Percentiles rank a stretch among this genome's conserved stretches.
Evolutionary conservation across 2,113 vertebrate species (phyloP).

Genomic region (Sylvicapra grimmia): DNA sequence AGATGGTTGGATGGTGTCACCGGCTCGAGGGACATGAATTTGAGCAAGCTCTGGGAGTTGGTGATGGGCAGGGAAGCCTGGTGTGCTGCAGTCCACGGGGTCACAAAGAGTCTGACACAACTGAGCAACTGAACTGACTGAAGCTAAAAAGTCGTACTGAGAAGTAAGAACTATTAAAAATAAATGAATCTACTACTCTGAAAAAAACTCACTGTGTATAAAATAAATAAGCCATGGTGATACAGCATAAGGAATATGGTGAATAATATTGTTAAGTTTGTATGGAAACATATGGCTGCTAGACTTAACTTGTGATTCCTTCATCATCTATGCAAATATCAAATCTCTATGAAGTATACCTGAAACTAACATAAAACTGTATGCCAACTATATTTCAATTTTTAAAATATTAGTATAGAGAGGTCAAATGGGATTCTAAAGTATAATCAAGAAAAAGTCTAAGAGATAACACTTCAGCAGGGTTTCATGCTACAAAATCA

Average conservation of each 20-base stretch:
- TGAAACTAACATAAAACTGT: not conserved
- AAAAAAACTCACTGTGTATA: not conserved
- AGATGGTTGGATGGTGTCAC: not conserved
- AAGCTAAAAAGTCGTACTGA: not conserved
- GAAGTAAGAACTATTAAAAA: not conserved
- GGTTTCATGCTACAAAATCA: not conserved
- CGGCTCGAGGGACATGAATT: rapidly evolving
- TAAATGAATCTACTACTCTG: not conserved
- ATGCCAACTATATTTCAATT: not conserved
- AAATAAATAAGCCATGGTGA: not conserved
- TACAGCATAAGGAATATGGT: not conserved
- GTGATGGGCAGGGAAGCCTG: not conserved
- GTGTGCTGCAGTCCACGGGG: not conserved
- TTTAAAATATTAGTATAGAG: not conserved
- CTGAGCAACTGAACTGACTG: not conserved
- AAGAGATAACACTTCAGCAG: not conserved
- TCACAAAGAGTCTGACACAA: not conserved
- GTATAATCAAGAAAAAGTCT: not conserved
- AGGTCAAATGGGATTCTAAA: not conserved
- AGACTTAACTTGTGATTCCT: not conserved
- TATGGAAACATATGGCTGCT: not conserved
- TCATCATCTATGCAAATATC: not conserved
- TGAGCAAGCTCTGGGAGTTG: not conserved
- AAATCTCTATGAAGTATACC: not conserved
- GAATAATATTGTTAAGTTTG: not conserved